A percentile compares a stretch with the other conserved stretches of the same genome.
These are phyloP conservation scores for Malacoraja senta DNA, from an alignment of 2,797 vertebrate genomes.

Conservation along the genomic window DNA sequence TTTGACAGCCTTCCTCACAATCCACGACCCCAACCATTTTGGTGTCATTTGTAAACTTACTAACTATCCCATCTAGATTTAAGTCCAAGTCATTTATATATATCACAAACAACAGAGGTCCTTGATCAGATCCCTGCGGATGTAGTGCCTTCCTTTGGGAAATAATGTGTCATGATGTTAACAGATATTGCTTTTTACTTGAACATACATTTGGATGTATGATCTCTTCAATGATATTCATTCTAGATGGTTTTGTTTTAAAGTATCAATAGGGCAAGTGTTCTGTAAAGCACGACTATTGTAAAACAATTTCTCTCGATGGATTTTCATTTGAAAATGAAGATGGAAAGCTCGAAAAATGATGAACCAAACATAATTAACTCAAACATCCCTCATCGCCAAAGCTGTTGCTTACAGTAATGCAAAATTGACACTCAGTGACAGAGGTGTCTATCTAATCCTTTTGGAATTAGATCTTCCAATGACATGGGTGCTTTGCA, in stretches of 20 bases:
- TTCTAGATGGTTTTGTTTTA: neutral
- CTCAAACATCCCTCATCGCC: neutral
- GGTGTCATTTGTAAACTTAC: too few species aligned
- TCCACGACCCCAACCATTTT: too few species aligned
- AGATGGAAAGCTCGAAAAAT: neutral
- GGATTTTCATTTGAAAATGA: neutral
- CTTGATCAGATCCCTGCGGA: too few species aligned
- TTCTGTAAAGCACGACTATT: neutral
- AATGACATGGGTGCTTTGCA: neutral
- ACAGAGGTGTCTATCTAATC: neutral
- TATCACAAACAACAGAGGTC: too few species aligned
- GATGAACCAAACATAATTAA: conserved; percentile 8
- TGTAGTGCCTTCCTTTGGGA: neutral
- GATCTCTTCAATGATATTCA: neutral
- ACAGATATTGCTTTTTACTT: neutral
- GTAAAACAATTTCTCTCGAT: neutral
- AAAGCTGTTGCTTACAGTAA: neutral
- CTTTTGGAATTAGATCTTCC: neutral
- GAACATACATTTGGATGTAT: neutral
- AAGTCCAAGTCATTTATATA: too few species aligned
- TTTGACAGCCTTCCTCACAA: too few species aligned
- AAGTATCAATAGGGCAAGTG: neutral
- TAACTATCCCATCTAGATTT: too few species aligned
- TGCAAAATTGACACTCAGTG: neutral
- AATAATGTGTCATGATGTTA: neutral